These are phyloP conservation scores for Jacana jacana DNA, from an alignment of 2,113 vertebrate genomes.

Conservation along the genomic window DNA sequence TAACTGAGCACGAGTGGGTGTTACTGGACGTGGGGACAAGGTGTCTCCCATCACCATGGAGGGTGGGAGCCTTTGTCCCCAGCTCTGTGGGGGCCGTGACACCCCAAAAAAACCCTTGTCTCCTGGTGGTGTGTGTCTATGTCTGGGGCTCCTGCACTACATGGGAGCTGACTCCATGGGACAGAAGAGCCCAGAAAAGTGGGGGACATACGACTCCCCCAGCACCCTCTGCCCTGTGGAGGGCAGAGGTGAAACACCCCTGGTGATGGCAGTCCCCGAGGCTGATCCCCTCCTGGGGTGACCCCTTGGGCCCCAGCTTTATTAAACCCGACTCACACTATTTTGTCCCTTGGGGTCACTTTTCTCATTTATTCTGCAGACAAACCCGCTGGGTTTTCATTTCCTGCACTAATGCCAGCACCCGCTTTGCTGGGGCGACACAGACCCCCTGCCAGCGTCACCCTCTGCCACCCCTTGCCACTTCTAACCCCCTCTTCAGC, in stretches of 20 bases:
- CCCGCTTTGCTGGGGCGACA: accelerated
- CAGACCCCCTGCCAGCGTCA: accelerated
- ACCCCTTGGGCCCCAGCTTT: not conserved
- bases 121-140: accelerated
- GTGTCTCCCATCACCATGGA: accelerated
- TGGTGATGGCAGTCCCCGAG: not conserved
- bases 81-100: accelerated
- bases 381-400: not conserved
- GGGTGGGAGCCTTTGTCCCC: too few relatives aligned
- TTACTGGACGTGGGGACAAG: not conserved
- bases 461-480: not conserved
- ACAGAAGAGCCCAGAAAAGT: not conserved
- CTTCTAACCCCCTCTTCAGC: accelerated
- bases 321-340: accelerated
- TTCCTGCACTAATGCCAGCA: accelerated
- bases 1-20: too few relatives aligned
- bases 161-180: accelerated
- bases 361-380: not conserved
- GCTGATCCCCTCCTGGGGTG: accelerated
- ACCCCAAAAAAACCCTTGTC: not conserved
- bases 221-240: not conserved
- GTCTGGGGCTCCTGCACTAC: not conserved
- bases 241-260: accelerated
- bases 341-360: not conserved
- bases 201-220: too few relatives aligned